A percentile compares a stretch with the other conserved stretches of the same genome.
phyloP scores from a whole-genome alignment of 2,113 vertebrate genomes.

The Ameiurus melas region DNA sequence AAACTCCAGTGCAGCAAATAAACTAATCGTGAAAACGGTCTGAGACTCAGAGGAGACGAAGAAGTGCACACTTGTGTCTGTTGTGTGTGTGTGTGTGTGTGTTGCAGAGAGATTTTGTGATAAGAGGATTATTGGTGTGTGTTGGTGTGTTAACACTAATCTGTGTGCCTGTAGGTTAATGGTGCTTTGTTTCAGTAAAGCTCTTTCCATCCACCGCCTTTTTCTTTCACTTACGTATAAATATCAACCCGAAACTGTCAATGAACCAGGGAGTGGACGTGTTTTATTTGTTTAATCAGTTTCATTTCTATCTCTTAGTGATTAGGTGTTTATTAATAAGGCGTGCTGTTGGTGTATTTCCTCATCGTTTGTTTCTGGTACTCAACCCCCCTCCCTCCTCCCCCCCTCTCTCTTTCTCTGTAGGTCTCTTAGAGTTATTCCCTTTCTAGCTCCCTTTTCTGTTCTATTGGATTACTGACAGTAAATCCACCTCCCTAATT shows the following conservation, averaged over 20 bases:
- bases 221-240: background rate
- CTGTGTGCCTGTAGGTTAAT: conserved; percentile 40
- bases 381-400: too few relatives aligned
- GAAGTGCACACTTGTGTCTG: background rate
- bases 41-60: background rate
- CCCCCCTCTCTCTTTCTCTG: background rate
- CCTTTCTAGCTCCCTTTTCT: background rate
- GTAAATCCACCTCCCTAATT: conserved; percentile 70
- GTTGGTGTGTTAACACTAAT: conserved; percentile 45
- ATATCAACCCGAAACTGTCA: background rate
- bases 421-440: background rate
- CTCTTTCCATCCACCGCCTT: background rate
- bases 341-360: background rate
- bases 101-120: conserved; percentile 12
- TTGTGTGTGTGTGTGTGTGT: conserved; percentile 16
- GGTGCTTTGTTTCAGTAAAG: conserved; percentile 22
- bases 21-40: background rate
- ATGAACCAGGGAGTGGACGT: too few relatives aligned
- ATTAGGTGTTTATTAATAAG: background rate
- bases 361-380: background rate
- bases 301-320: background rate
- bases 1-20: background rate
- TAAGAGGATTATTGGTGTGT: conserved; percentile 47
- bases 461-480: conserved; percentile 65
- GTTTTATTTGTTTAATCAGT: background rate